A percentile compares a stretch with the other conserved stretches of the same genome.
phyloP scores from a whole-genome alignment of 2,797 vertebrate genomes.

The Meda fulgida region DNA sequence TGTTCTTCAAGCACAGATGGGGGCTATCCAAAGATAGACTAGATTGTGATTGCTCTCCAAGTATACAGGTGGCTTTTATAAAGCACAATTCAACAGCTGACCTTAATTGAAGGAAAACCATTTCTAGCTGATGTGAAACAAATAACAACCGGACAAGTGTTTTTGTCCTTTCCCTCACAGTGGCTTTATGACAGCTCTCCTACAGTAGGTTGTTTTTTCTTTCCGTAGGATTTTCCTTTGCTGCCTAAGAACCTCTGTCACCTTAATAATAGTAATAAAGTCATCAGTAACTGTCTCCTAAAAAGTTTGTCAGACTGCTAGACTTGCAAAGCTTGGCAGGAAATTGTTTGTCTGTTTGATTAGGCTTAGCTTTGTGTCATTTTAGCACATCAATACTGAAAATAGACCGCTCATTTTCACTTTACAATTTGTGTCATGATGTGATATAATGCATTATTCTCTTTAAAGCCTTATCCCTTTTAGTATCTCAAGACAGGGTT shows the following conservation, averaged over 20 bases:
- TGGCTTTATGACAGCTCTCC: slow-evolving; percentile 37
- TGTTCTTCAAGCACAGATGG: slow-evolving; percentile 75
- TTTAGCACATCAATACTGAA: background rate
- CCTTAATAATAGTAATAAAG: slow-evolving; percentile 45
- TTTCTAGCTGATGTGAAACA: slow-evolving; percentile 62
- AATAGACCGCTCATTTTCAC: background rate
- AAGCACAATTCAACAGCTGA: slow-evolving; percentile 65
- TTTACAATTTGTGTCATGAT: background rate
- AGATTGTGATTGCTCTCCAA: slow-evolving; percentile 72
- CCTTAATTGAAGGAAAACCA: slow-evolving; percentile 60
- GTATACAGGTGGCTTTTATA: slow-evolving; percentile 64
- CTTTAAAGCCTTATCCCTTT: background rate
- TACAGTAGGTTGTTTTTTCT: slow-evolving; percentile 15
- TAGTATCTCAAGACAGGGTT: background rate
- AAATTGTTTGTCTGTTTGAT: slow-evolving; percentile 22
- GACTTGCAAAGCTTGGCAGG: background rate
- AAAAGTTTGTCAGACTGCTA: slow-evolving; percentile 39
- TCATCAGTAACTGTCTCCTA: slow-evolving; percentile 57
- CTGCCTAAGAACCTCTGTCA: slow-evolving; percentile 33
- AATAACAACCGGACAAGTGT: slow-evolving; percentile 42
- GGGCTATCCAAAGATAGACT: slow-evolving; percentile 75
- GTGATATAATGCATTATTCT: slow-evolving; percentile 9
- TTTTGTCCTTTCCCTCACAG: slow-evolving; percentile 49
- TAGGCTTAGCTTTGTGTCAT: background rate
- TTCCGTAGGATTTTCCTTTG: slow-evolving; percentile 38